A percentile compares a stretch with the other conserved stretches of the same genome.
These are phyloP conservation scores for Dasyprocta punctata DNA, from an alignment of 2,113 vertebrate genomes.

Conservation along the genomic window DNA sequence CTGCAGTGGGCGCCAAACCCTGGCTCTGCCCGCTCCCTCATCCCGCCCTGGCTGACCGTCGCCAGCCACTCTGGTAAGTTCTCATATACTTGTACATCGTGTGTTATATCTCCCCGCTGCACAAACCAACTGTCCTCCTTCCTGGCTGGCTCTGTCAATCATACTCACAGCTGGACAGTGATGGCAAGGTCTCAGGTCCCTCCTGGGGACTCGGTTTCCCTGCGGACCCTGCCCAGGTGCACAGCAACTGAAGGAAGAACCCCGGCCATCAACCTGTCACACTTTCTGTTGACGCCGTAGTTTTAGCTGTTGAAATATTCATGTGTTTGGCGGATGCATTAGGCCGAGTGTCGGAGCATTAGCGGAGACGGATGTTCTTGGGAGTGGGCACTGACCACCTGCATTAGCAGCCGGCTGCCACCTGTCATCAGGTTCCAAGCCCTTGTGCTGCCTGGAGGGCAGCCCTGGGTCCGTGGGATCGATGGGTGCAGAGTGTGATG, in stretches of 20 bases:
- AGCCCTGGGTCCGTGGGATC: conserved; percentile 68
- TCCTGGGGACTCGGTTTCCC: neutral
- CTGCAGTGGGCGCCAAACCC: neutral
- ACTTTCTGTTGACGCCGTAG: conserved; percentile 80
- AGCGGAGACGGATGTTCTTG: conserved; percentile 84
- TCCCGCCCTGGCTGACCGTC: neutral
- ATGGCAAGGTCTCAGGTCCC: neutral
- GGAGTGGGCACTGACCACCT: conserved; percentile 79
- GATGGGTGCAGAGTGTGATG: conserved; percentile 78
- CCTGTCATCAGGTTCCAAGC: conserved; percentile 83
- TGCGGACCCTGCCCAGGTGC: neutral
- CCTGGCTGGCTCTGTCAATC: neutral
- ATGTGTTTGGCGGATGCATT: conserved; percentile 85
- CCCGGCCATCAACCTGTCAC: conserved; percentile 72
- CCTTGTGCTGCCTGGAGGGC: conserved; percentile 77
- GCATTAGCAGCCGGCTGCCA: conserved; percentile 86
- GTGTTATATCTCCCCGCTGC: neutral
- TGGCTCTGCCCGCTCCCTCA: neutral
- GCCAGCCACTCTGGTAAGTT: neutral
- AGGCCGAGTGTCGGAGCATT: conserved; percentile 84
- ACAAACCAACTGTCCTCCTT: neutral
- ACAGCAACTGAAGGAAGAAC: conserved; percentile 54
- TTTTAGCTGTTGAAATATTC: conserved; percentile 87
- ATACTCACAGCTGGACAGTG: neutral
- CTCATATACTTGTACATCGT: neutral